These are phyloP conservation scores for Hylaeus volcanicus DNA, from an alignment of 1,140 invertebrate genomes.

Conservation along the genomic window DNA sequence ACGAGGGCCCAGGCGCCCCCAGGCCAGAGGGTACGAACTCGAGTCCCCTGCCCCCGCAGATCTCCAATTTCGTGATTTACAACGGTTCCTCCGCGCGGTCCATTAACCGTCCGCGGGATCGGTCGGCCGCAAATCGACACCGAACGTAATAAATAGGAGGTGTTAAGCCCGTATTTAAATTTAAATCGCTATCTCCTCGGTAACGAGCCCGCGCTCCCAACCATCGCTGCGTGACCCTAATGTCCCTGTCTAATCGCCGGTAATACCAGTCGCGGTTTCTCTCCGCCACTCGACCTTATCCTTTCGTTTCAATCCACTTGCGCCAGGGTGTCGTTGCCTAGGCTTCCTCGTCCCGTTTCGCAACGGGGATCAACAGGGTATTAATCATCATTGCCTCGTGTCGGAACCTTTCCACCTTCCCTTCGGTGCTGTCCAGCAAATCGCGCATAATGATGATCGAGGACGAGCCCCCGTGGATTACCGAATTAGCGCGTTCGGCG, in stretches of 20 bases:
- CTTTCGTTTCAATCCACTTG: background rate
- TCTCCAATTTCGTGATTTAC: constrained; percentile 60
- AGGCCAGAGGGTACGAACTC: constrained; percentile 1
- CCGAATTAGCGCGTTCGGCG: constrained; percentile 21
- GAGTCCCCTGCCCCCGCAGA: background rate
- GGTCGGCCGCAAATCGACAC: constrained; percentile 19
- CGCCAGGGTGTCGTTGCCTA: background rate
- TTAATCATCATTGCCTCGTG: constrained; percentile 57
- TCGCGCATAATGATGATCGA: constrained; percentile 47
- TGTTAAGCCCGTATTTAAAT: constrained; percentile 62
- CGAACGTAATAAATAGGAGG: constrained; percentile 53
- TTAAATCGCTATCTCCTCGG: constrained; percentile 39
- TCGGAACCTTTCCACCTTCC: background rate
- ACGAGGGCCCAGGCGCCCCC: background rate
- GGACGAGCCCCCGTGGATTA: constrained; percentile 34
- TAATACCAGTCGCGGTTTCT: constrained; percentile 38
- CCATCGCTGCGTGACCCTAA: constrained; percentile 56
- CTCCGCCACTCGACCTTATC: background rate
- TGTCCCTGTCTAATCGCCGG: constrained; percentile 57
- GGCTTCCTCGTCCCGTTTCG: constrained; percentile 19
- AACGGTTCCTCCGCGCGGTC: constrained; percentile 25
- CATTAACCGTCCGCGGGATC: constrained; percentile 51
- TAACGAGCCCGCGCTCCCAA: constrained; percentile 28
- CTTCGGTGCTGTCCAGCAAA: constrained; percentile 24
- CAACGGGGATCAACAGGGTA: constrained; percentile 54